Base-by-base conservation (phyloP, 2,888 invertebrate genomes). In the Heteromurus nitidus region DNA sequence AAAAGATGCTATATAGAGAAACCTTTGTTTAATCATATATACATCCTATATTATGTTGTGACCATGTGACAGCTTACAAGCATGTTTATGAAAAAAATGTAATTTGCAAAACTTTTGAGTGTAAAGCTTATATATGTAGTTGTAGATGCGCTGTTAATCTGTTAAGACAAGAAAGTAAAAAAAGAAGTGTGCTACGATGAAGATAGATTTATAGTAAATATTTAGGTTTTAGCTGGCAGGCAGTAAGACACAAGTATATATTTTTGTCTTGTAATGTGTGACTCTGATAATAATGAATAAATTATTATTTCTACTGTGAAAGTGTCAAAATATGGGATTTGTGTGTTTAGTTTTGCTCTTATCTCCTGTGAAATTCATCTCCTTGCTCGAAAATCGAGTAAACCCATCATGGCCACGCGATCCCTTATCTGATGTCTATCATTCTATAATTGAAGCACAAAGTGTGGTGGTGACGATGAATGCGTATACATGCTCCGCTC, bases 231-330 rank as follows among this genome's bases (percentile, higher is more conserved):
- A n/a, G n/a, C 55, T 16, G 22, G 31, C 26, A 58, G 11, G 36
- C 13, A 13, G 36, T 24, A 30, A 62, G 62, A 31, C 31, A 62
- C 31, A 24, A 58, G 58, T 64, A 64, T 74, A 80, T 80, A 73
- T 80, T 80, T 80, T 73, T 80, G 73, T 80, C 80, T n/a, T 80
- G 67, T 73, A 80, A 73, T 60, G 68, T n/a, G n/a, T 74, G 74
- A 80, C 80, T 69, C 80, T 80, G 80, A 64, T 73, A 80, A 80
- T 80, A 80, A 69, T 69, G 55, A 80, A 80, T 80, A 80, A 80
- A 80, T 77, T 77, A n/a, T n/a, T n/a, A 77, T 70, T 77, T 77
- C 67, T 79, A 72, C 72, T 65, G 73, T 80, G 67, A 73, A 73
- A 44, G 80, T 73, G 80, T 80, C 80, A 80, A 80, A 80, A 76